Percentiles rank a stretch among this genome's conserved stretches.
Conservation (phyloP, 2,888 invertebrate species). For the Geophilus truncorum region DNA sequence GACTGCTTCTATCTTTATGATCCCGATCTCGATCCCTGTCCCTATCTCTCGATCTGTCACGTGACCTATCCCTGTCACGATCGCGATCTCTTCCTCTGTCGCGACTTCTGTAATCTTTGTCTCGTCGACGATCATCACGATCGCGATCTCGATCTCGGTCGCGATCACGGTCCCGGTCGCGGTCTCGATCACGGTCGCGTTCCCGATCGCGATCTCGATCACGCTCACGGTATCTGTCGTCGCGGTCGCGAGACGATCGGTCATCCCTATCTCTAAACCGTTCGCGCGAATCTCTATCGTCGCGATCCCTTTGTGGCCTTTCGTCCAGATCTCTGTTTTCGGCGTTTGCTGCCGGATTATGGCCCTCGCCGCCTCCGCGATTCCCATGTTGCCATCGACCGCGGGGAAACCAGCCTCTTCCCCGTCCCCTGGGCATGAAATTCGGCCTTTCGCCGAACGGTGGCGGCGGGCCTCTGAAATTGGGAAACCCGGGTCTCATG, state of each 20-base stretch:
- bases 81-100: too few species aligned
- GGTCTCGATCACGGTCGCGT: background rate
- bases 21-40: conserved; percentile 31
- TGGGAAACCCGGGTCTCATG: background rate
- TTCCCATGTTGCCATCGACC: background rate
- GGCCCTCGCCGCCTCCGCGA: background rate
- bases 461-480: background rate
- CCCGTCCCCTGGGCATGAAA: conserved; percentile 16
- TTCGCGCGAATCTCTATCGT: conserved; percentile 31
- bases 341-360: background rate
- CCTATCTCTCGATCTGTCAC: background rate
- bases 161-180: conserved; percentile 28
- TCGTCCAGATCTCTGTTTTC: conserved; percentile 1
- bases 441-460: background rate
- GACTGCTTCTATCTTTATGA: conserved; percentile 17
- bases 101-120: conserved; percentile 5
- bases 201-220: conserved; percentile 11
- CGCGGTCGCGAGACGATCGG: background rate
- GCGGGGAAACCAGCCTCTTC: background rate
- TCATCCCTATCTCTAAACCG: conserved; percentile 5
- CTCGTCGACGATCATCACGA: background rate
- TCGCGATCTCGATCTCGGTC: background rate
- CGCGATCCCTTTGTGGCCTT: conserved; percentile 3
- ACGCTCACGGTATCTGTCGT: background rate
- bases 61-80: conserved; percentile 11